These are phyloP conservation scores for Silurus aristotelis DNA, from an alignment of 2,797 vertebrate species.

Conservation along the genomic window DNA sequence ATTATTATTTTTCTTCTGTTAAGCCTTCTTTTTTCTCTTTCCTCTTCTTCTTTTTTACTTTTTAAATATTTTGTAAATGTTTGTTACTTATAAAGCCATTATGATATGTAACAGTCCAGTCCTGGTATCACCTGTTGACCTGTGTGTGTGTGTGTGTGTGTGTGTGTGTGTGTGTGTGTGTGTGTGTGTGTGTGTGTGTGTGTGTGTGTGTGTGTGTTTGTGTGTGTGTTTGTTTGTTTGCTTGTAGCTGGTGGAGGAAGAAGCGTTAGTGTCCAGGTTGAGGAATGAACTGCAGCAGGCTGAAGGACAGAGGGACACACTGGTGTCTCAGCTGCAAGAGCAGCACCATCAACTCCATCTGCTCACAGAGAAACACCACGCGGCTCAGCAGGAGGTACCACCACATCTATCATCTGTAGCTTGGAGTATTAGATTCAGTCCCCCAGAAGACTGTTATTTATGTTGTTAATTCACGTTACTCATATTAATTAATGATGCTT, in stretches of 20 bases:
- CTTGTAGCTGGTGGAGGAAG: slow-evolving; percentile 52
- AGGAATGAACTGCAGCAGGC: slow-evolving; percentile 50
- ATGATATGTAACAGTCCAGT: neutral
- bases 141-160: no score
- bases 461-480: no score
- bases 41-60: neutral
- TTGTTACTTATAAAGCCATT: no score
- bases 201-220: neutral
- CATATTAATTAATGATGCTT: neutral
- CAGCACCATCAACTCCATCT: slow-evolving; percentile 47
- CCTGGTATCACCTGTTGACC: neutral
- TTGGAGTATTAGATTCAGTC: neutral
- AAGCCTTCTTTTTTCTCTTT: neutral
- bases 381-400: slow-evolving; percentile 55
- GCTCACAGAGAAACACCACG: slow-evolving; percentile 52
- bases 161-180: neutral
- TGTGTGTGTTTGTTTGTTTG: slow-evolving; percentile 17
- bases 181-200: neutral
- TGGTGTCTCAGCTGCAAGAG: slow-evolving; percentile 43
- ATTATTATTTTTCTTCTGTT: neutral
- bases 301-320: slow-evolving; percentile 47
- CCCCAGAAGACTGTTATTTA: no score
- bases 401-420: no score
- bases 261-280: slow-evolving; percentile 51
- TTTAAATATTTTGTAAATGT: no score